Conservation (phyloP, 2,888 invertebrate genomes). For the Tigriopus californicus region DNA sequence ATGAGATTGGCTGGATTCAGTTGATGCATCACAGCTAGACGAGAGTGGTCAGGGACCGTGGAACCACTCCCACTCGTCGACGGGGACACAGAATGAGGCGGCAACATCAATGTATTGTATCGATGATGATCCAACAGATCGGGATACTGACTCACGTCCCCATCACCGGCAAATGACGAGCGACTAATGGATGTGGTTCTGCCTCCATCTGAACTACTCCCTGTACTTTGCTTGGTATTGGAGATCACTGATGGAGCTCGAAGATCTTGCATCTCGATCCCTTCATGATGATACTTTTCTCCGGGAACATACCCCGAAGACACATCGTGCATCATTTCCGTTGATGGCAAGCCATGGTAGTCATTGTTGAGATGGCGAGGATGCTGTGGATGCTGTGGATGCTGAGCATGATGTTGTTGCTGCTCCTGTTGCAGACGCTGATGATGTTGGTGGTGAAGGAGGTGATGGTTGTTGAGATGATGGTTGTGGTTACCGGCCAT, state of each 20-base stretch:
- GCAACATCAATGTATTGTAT: constrained; percentile 24
- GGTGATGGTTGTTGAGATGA: background rate
- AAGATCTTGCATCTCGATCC: background rate
- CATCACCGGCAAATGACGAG: background rate
- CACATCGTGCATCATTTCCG: no score
- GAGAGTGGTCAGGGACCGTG: constrained; percentile 10
- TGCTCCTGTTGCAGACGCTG: background rate
- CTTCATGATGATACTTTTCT: background rate
- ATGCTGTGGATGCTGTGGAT: no score
- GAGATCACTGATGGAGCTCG: background rate
- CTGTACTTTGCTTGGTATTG: background rate
- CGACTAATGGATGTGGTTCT: background rate
- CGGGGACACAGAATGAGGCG: constrained; percentile 34
- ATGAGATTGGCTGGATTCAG: background rate
- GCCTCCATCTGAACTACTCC: no score
- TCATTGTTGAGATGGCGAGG: no score
- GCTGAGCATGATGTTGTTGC: no score
- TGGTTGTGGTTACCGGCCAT: no score
- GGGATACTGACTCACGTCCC: constrained; percentile 46
- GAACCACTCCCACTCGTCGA: constrained; percentile 9
- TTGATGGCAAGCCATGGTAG: no score
- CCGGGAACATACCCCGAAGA: background rate
- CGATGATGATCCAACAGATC: constrained; percentile 43
- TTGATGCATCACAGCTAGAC: constrained; percentile 4
- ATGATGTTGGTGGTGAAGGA: constrained; percentile 32